These are phyloP conservation scores for Schizopygopsis malacanthus DNA, from an alignment of 2,797 vertebrate genomes.

Conservation along the genomic window DNA sequence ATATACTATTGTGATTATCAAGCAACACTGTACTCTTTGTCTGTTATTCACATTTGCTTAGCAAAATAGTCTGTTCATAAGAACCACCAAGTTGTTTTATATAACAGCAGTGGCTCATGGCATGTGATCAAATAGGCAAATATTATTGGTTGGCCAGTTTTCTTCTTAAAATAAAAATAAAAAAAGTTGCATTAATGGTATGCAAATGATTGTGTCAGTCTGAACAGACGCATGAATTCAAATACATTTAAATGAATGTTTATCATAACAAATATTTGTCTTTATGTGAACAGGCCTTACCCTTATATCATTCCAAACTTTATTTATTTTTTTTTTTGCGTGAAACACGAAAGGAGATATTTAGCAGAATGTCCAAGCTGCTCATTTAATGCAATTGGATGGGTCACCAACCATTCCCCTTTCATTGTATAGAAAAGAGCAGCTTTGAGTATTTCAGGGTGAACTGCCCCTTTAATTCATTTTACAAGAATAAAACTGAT, in stretches of 20 bases:
- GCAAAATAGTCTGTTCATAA: not conserved
- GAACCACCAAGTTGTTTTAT: not conserved
- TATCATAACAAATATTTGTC: not conserved
- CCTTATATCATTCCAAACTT: not conserved
- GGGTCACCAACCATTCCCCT: too few species aligned
- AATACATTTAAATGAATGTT: not conserved
- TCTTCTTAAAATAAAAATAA: not conserved
- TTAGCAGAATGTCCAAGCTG: not conserved
- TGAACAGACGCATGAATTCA: not conserved
- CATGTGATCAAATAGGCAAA: not conserved
- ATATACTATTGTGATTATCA: not conserved
- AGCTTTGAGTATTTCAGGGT: not conserved
- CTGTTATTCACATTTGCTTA: not conserved
- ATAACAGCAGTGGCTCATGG: not conserved
- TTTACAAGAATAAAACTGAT: conserved; percentile 23
- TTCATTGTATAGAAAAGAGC: not conserved
- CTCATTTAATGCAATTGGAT: not conserved
- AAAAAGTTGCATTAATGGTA: not conserved
- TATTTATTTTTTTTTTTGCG: not conserved
- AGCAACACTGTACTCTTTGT: not conserved
- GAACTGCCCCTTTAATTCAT: conserved; percentile 27
- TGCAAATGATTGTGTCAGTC: not conserved
- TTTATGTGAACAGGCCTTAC: not conserved
- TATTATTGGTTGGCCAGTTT: not conserved
- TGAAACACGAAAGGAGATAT: not conserved